Base-by-base conservation (phyloP, 2,797 vertebrate genomes). In the Muraenolepis orangiensis region DNA sequence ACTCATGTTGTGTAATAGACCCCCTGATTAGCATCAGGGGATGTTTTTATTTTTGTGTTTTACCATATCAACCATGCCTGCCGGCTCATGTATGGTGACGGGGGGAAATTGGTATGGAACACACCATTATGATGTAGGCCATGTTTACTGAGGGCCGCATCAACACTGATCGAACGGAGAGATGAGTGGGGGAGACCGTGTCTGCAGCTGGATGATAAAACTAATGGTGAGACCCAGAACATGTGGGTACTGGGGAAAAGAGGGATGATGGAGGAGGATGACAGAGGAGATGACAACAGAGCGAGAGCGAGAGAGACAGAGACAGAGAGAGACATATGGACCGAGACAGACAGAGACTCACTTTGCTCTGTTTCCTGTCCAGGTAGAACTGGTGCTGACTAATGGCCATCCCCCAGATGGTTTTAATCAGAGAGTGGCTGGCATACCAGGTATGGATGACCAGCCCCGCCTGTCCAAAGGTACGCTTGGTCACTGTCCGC, bases 361-460 rank as follows among this genome's bases (percentile, higher is more conserved):
- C 98, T 94, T 98, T 98, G 92, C 95, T 98, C 90, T 98, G 96
- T 80, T 97, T 99, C 83, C 95, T 95, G 88, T 99, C 97, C 94
- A 99, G 91, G 93, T 99, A 99, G 86, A 99, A 99, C 87, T 99
- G 98, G 90, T 99, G 97, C 81, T 99, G 97, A 93, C 98, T 98
- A 85, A 99, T 98, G 82, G 98, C 97, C 97, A 99, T 99, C 81
- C 94, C 95, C 98, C 97, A 99, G 93, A 99, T 98, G 93, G 96
- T 97, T 83, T 98, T 99, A 93, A 99, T 99, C 90, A 99, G 92
- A 84, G 96, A 95, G 73, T 97, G 95, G 93, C 94, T 96, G 78
- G 97, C 98, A 96, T 99, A 99, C 98, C 98, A 99, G 0, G 97
- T 92, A 84, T 98, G 95, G 77, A 99, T 97, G 69, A 96, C 95